Evolutionary conservation across 1,140 invertebrate species (phyloP).

Genomic region (Ceratitis capitata): DNA sequence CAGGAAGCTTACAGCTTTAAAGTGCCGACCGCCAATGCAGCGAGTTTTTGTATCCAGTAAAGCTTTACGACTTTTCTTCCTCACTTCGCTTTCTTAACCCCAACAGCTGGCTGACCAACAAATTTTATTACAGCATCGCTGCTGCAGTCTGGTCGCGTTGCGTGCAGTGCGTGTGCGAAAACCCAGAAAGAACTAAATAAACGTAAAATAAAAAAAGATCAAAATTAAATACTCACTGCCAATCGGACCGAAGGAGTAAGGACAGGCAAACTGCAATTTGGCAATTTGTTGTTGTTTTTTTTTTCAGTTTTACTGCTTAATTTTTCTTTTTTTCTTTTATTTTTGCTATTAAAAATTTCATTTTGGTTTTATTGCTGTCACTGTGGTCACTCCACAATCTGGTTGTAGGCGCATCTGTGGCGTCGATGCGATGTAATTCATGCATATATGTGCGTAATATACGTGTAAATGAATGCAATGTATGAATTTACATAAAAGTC

Average conservation of each 20-base stretch:
- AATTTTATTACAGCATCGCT: not conserved
- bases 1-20: not conserved
- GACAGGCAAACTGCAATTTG: not conserved
- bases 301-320: not conserved
- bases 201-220: not conserved
- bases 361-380: slow-evolving; percentile 1
- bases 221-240: not conserved
- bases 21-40: not conserved
- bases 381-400: slow-evolving; percentile 5
- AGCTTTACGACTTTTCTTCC: too few species aligned
- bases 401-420: not conserved
- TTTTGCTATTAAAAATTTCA: not conserved
- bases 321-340: not conserved
- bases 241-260: too few species aligned
- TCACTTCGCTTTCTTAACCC: too few species aligned
- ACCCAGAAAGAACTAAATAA: not conserved
- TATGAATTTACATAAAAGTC: too few species aligned
- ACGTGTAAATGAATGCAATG: too few species aligned
- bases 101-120: not conserved
- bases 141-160: not conserved
- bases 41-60: not conserved
- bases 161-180: not conserved
- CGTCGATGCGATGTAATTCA: too few species aligned
- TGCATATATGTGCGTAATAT: too few species aligned
- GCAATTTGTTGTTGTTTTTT: not conserved